phyloP scores from a whole-genome alignment of 2,113 vertebrate genomes.

The Malurus melanocephalus region DNA sequence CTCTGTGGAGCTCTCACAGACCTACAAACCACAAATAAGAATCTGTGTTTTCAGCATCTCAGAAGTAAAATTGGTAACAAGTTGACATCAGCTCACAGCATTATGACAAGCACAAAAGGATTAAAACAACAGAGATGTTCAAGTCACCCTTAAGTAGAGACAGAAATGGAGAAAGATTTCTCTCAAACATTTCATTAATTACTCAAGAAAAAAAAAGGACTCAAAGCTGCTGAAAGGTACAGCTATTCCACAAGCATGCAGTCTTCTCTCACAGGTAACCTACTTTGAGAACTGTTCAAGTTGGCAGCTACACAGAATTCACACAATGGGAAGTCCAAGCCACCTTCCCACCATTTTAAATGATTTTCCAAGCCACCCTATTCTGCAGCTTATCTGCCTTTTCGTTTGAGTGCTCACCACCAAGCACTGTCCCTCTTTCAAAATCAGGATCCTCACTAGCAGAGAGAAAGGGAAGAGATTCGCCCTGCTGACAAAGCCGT shows the following conservation, averaged over 20 bases:
- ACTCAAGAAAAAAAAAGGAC: rapidly evolving
- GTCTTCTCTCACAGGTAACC: neutral
- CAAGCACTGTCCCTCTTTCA: neutral
- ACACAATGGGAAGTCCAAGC: neutral
- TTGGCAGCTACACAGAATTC: neutral
- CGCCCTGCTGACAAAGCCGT: neutral
- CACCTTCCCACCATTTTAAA: neutral
- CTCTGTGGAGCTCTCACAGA: constrained; percentile 58
- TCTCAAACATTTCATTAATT: neutral
- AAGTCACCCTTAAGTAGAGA: neutral
- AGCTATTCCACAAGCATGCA: neutral
- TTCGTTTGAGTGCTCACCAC: neutral
- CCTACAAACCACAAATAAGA: constrained; percentile 57
- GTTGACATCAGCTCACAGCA: neutral
- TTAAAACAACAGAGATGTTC: neutral
- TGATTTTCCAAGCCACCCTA: neutral
- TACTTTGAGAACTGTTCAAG: neutral
- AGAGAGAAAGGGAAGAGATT: neutral
- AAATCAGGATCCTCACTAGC: neutral
- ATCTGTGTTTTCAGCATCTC: neutral
- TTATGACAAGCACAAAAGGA: neutral
- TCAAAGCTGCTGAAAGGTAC: neutral
- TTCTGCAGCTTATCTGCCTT: neutral
- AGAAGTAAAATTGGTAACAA: neutral
- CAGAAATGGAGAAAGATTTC: neutral